Conservation (phyloP, 1,140 invertebrate genomes). For the Mamestra configurata region DNA sequence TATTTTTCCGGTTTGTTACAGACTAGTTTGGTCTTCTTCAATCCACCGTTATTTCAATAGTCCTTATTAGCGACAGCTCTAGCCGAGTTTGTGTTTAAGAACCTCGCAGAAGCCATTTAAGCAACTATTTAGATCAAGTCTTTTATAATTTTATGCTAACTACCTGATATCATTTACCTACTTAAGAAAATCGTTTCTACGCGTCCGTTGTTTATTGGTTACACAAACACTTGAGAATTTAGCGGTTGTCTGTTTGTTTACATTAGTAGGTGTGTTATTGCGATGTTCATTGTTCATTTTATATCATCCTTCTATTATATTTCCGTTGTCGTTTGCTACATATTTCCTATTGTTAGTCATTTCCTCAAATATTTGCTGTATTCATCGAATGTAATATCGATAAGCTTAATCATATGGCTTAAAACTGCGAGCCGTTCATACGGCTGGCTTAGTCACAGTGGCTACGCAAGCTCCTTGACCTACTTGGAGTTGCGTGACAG, state of each 20-base stretch:
- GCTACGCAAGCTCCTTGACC: slow-evolving; percentile 78
- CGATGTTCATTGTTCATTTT: slow-evolving; percentile 22
- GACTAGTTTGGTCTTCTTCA: slow-evolving; percentile 68
- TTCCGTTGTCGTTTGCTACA: slow-evolving; percentile 4
- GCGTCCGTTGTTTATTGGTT: slow-evolving; percentile 18
- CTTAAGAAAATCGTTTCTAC: slow-evolving; percentile 2
- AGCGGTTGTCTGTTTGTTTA: slow-evolving; percentile 25
- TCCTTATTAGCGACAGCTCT: slow-evolving; percentile 50
- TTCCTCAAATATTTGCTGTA: slow-evolving; percentile 8
- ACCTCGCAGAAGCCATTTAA: slow-evolving; percentile 29
- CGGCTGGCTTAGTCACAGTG: slow-evolving; percentile 66
- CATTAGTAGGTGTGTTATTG: slow-evolving; percentile 40
- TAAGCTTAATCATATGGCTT: slow-evolving; percentile 41
- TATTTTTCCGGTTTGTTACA: slow-evolving; percentile 80
- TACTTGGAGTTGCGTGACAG: slow-evolving; percentile 71
- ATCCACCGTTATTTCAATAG: slow-evolving; percentile 71
- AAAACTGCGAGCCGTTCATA: slow-evolving; percentile 50
- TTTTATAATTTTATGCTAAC: slow-evolving; percentile 10
- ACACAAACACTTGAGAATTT: slow-evolving; percentile 15
- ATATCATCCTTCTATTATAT: background rate
- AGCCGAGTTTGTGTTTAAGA: slow-evolving; percentile 3
- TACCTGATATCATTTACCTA: slow-evolving; percentile 6
- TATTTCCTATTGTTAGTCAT: slow-evolving; percentile 20
- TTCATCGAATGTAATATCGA: slow-evolving; percentile 46
- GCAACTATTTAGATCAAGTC: background rate